Evolutionary conservation across 2,797 vertebrate species (phyloP).

Genomic region (Siniperca obscura): DNA sequence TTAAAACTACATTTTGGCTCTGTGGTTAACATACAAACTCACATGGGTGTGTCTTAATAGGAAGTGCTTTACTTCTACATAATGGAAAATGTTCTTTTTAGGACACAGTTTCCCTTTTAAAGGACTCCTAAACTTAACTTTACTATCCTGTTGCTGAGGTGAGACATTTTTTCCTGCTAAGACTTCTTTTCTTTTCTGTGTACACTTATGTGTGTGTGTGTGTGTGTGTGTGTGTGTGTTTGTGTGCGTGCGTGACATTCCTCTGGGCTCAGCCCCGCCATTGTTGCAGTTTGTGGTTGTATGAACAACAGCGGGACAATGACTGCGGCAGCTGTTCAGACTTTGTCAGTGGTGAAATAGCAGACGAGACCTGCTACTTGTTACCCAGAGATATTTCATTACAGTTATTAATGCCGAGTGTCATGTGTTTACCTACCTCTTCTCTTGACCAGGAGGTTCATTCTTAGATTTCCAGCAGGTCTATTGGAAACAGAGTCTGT

Average conservation of each 20-base stretch:
- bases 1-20: slow-evolving; percentile 14
- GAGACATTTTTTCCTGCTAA: slow-evolving; percentile 54
- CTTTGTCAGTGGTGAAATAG: slow-evolving; percentile 49
- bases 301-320: slow-evolving; percentile 45
- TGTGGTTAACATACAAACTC: slow-evolving; percentile 21
- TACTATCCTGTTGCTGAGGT: slow-evolving; percentile 61
- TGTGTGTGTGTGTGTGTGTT: slow-evolving; percentile 35
- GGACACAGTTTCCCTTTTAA: slow-evolving; percentile 50
- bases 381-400: slow-evolving; percentile 62
- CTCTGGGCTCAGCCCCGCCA: slow-evolving; percentile 25
- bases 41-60: slow-evolving; percentile 26
- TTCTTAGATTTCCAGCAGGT: slow-evolving; percentile 15
- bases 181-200: slow-evolving; percentile 24
- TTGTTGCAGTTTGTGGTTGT: slow-evolving; percentile 37
- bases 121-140: slow-evolving; percentile 58
- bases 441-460: background rate
- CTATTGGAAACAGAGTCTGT: background rate
- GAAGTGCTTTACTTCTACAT: slow-evolving; percentile 45
- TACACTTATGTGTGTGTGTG: slow-evolving; percentile 28
- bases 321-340: slow-evolving; percentile 47
- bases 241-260: slow-evolving; percentile 55
- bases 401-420: slow-evolving; percentile 62
- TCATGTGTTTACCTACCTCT: background rate
- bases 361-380: slow-evolving; percentile 47
- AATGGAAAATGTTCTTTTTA: slow-evolving; percentile 47